These are phyloP conservation scores for Helobdella robusta DNA, from an alignment of 2,888 invertebrate species.

Conservation along the genomic window DNA sequence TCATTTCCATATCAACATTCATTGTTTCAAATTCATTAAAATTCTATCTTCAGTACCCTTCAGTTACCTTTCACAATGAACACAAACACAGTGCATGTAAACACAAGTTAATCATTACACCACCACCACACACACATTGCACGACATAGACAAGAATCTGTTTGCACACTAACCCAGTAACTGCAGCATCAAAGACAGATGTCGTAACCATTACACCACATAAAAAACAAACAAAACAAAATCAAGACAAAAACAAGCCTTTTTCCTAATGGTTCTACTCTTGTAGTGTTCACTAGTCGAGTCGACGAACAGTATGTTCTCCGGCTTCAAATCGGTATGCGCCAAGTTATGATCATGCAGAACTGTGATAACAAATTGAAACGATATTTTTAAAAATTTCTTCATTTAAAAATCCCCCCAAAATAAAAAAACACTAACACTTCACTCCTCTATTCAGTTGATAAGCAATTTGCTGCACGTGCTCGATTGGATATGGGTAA, in stretches of 20 bases:
- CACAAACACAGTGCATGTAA: too few species aligned
- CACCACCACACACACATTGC: too few species aligned
- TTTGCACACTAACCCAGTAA: background rate
- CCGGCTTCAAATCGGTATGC: conserved; percentile 98
- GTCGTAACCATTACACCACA: too few species aligned
- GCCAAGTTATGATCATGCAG: conserved; percentile 93
- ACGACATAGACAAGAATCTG: too few species aligned
- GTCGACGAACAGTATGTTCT: conserved; percentile 91
- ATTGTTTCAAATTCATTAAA: too few species aligned
- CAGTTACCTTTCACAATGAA: too few species aligned
- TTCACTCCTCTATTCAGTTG: conserved; percentile 92
- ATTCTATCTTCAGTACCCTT: too few species aligned
- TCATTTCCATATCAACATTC: too few species aligned
- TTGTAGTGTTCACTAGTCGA: conserved; percentile 66
- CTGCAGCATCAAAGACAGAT: too few species aligned
- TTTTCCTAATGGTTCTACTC: conserved; percentile 25
- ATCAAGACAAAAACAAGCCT: too few species aligned
- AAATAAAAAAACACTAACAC: conserved; percentile 52
- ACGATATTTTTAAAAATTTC: background rate
- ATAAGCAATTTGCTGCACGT: conserved; percentile 93
- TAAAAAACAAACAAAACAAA: background rate
- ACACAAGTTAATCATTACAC: too few species aligned
- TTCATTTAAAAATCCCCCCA: background rate
- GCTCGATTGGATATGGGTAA: conserved; percentile 91
- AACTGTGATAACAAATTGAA: conserved; percentile 51